Evolutionary conservation across 2,888 invertebrate species (phyloP).

Genomic region (Plebejus argus): DNA sequence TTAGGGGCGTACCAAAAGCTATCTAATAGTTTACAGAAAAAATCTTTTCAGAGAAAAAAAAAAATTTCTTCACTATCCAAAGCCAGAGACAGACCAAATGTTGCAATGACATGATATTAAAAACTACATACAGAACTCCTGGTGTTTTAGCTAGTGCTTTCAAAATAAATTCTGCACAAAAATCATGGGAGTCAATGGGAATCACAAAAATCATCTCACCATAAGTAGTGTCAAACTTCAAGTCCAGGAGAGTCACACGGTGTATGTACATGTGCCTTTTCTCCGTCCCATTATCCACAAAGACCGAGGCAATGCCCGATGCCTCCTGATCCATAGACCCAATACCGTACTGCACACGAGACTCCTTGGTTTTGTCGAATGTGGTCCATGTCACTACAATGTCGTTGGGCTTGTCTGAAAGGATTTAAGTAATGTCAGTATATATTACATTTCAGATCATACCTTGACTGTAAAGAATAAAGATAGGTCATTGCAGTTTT

Average conservation of each 20-base stretch:
- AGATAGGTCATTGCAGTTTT: too few relatives aligned
- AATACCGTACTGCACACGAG: constrained; percentile 88
- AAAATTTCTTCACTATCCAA: too few relatives aligned
- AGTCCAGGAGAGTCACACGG: constrained; percentile 82
- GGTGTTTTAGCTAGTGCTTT: too few relatives aligned
- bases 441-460: background rate
- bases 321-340: constrained; percentile 78
- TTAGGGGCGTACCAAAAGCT: too few relatives aligned
- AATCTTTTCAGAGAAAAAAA: too few relatives aligned
- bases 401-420: constrained; percentile 82
- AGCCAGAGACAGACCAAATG: too few relatives aligned
- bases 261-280: constrained; percentile 88
- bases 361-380: constrained; percentile 82
- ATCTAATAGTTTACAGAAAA: too few relatives aligned
- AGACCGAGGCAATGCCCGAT: constrained; percentile 80
- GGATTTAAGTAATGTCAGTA: background rate
- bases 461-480: too few relatives aligned
- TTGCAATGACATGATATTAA: too few relatives aligned
- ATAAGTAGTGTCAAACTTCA: constrained; percentile 84
- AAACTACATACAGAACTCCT: too few relatives aligned
- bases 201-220: constrained; percentile 52
- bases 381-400: constrained; percentile 93
- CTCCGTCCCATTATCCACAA: constrained; percentile 87
- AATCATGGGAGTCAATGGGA: too few relatives aligned
- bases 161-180: too few relatives aligned